These are phyloP conservation scores for Pterostichus niger DNA, from an alignment of 2,888 invertebrate species.

Conservation along the genomic window DNA sequence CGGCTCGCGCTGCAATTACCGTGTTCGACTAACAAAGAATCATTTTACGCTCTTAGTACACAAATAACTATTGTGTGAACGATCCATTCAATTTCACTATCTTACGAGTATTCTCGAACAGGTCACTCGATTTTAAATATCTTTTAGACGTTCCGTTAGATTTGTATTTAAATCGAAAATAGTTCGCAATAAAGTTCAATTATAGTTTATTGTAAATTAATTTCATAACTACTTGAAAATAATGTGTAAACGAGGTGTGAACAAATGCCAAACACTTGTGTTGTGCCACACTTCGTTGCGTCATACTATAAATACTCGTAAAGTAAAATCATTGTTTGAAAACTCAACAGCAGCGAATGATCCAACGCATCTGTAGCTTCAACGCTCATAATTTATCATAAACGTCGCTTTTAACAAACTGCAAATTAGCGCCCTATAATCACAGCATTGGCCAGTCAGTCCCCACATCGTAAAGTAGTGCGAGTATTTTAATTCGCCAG, in stretches of 20 bases:
- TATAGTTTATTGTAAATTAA: slow-evolving; percentile 14
- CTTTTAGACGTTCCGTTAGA: too few relatives aligned
- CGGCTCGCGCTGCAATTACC: too few relatives aligned
- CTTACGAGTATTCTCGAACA: too few relatives aligned
- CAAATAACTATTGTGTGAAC: too few relatives aligned
- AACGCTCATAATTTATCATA: slow-evolving; percentile 44
- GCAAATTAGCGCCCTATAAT: slow-evolving; percentile 75
- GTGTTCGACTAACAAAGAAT: too few relatives aligned
- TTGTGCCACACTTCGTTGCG: neutral
- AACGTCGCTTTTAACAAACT: slow-evolving; percentile 67
- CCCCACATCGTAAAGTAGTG: slow-evolving; percentile 76
- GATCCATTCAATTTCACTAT: too few relatives aligned
- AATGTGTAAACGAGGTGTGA: slow-evolving; percentile 15
- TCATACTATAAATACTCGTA: slow-evolving; percentile 26
- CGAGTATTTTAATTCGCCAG: slow-evolving; percentile 75
- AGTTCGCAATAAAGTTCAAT: too few relatives aligned
- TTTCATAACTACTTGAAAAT: neutral
- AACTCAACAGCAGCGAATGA: neutral
- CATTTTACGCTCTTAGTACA: too few relatives aligned
- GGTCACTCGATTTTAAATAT: too few relatives aligned
- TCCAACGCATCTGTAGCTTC: slow-evolving; percentile 16
- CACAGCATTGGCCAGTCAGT: slow-evolving; percentile 72
- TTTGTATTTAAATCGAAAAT: too few relatives aligned
- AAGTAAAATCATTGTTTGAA: slow-evolving; percentile 27
- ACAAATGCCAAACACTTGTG: slow-evolving; percentile 8